These are phyloP conservation scores for Malaclemys terrapin DNA, from an alignment of 2,113 vertebrate genomes.

Conservation along the genomic window DNA sequence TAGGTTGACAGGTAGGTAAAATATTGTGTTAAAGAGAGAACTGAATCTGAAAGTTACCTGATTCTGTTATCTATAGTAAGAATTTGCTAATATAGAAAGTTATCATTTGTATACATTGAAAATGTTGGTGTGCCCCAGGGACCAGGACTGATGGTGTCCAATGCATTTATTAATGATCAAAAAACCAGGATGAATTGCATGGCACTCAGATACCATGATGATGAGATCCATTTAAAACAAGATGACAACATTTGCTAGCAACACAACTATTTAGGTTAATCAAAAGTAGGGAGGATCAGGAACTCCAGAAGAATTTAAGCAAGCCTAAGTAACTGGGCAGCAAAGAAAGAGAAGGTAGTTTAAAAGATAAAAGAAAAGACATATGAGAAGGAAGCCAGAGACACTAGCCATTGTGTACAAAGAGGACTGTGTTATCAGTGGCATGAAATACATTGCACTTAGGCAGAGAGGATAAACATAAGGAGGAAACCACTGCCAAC, in stretches of 20 bases:
- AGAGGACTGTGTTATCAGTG: background rate
- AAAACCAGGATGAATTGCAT: background rate
- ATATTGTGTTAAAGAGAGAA: rapidly evolving
- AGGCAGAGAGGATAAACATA: background rate
- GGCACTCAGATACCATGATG: background rate
- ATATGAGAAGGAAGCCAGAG: background rate
- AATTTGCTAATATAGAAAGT: background rate
- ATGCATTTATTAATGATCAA: background rate
- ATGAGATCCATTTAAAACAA: background rate
- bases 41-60: background rate
- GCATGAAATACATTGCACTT: background rate
- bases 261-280: background rate
- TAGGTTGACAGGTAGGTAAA: background rate
- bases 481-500: background rate
- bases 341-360: background rate
- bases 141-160: background rate
- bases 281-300: background rate
- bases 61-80: background rate
- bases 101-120: background rate
- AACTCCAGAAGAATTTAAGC: background rate
- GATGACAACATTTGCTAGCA: rapidly evolving
- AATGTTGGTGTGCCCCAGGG: background rate
- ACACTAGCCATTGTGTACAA: background rate
- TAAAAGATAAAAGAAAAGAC: background rate
- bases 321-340: background rate